Evolutionary conservation across 2,888 invertebrate genomes (phyloP).

Genomic region (Palloptera scutellata): DNA sequence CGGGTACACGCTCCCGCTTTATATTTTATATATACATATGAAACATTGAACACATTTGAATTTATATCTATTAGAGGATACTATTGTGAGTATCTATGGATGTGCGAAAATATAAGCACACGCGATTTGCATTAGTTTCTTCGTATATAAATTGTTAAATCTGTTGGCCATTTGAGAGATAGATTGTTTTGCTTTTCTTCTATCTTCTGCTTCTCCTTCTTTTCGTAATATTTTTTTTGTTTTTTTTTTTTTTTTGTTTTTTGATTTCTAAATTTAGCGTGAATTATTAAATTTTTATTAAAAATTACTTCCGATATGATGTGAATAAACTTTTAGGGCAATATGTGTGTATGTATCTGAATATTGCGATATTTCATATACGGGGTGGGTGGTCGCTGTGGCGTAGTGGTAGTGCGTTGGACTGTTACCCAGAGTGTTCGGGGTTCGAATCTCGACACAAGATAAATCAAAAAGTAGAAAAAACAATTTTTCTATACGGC

Average conservation of each 20-base stretch:
- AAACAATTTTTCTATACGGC: no score
- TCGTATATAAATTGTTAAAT: background rate
- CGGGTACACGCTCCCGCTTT: background rate
- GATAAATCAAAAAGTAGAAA: no score
- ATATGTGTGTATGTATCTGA: no score
- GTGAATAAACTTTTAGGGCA: background rate
- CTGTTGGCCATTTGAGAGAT: background rate
- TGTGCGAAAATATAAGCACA: background rate
- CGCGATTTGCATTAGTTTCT: background rate
- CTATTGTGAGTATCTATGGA: background rate
- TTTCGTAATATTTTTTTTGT: background rate
- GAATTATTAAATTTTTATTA: background rate
- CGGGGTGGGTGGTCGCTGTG: no score
- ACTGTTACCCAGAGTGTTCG: no score
- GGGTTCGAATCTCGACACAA: no score
- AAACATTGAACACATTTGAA: no score
- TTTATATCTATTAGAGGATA: no score
- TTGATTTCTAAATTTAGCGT: background rate
- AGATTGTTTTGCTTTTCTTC: background rate
- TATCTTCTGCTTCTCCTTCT: background rate
- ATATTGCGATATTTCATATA: no score
- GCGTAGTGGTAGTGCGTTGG: no score
- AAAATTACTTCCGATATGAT: background rate
- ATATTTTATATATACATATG: background rate
- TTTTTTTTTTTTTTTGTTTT: background rate